Evolutionary conservation across 2,888 invertebrate genomes (phyloP), one percentile per base, ranked within the genome.

Genomic region (Cephus nigrinus): DNA sequence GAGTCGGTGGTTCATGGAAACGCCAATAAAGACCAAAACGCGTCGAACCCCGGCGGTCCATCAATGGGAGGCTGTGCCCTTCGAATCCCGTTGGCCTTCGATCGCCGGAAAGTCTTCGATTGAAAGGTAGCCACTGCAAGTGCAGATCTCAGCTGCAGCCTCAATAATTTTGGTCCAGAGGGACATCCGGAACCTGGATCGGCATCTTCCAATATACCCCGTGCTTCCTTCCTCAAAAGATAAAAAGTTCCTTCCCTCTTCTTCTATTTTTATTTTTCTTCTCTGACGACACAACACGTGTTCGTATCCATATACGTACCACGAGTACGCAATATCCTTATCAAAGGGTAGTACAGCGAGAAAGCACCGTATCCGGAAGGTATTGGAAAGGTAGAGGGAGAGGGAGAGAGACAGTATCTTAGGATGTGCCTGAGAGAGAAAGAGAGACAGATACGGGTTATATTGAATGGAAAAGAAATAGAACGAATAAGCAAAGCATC

Each of bases 221-320:
- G 15, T 55, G 23, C 15, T 55, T 23, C 9, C 55, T 23, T 2
- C 4, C 1, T 40, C 4, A 23, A 23, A 55, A 23, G 23, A 55
- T 40, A 15, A 40, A 40, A 36, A 36, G 36, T 15, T 4, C 35
- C 73, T 75, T 73, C 71, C 73, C 78, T 75, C 12, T 78, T 74
- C 33, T 73, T 80, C 75, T 69, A 76, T 32, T 32, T 32, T 30
- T 30, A 30, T 80, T 80, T 73, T 69, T 5, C 40, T 4, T 15
- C 15, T 9, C 23, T 55, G 5, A 0, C 55, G 4, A 55, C 9
- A 0, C 55, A 23, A 9, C 15, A 9, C 9, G 23, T 55, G 2
- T 9, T 23, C 23, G 5, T 55, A 55, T 15, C 5, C 9, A 9
- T 23, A 55, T 23, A 23, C 55, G 9, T 23, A 9, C 55, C 2